Conservation (phyloP, 64 coral and sea anemone genomes). For the Actinia tenebrosa region DNA sequence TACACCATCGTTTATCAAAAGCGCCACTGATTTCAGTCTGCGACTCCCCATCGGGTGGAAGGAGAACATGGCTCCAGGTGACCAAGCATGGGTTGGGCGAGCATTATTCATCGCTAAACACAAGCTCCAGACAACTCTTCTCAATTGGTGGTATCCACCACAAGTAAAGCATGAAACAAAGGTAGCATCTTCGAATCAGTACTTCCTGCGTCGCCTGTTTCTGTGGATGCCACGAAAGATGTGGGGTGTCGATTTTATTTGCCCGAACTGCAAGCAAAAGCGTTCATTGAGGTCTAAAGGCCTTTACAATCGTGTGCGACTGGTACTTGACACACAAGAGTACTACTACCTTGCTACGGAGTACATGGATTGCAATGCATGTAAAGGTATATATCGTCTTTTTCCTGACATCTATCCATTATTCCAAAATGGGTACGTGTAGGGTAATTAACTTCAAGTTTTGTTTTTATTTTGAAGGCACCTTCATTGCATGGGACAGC, state of each 20-base stretch:
- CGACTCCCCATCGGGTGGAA: neutral
- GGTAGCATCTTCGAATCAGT: neutral
- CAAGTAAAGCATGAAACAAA: neutral
- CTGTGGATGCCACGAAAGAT: slow-evolving; percentile 37
- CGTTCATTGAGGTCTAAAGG: slow-evolving; percentile 18
- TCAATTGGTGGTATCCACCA: slow-evolving; percentile 1
- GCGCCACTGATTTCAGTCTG: slow-evolving; percentile 14
- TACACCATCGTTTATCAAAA: neutral
- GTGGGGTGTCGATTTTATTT: slow-evolving; percentile 29
- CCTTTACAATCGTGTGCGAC: slow-evolving; percentile 21
- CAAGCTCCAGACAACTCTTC: neutral
- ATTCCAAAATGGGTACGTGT: too few species aligned
- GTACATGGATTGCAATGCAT: too few species aligned
- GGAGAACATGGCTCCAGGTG: slow-evolving; percentile 8
- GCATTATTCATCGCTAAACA: slow-evolving; percentile 5
- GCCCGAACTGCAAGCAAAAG: too few species aligned
- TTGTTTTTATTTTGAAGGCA: too few species aligned
- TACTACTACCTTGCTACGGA: too few species aligned
- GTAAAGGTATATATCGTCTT: too few species aligned
- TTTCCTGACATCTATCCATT: too few species aligned
- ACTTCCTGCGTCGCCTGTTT: slow-evolving; percentile 26
- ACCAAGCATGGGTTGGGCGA: slow-evolving; percentile 7
- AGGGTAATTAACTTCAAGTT: too few species aligned
- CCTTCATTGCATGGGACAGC: too few species aligned
- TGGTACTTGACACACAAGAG: neutral